Base-by-base conservation (phyloP, 1,140 invertebrate species). In the Dreissena rostriformis region DNA sequence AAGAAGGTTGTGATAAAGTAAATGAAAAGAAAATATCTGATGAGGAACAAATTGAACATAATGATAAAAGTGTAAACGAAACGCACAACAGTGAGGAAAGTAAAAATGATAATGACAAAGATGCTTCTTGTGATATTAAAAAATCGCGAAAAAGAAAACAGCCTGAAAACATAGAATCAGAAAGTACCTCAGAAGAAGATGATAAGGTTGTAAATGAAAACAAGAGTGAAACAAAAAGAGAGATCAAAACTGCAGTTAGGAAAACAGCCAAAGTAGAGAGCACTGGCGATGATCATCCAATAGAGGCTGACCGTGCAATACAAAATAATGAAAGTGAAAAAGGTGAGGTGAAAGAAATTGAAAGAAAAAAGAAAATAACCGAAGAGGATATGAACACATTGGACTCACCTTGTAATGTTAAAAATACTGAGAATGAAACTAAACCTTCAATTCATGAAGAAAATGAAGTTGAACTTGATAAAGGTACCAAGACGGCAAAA, bases 111-210 rank as follows among this genome's bases (percentile, higher is more conserved):
- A 5, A 39, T 39, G 39, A 39, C 39, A 39, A 39, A 39, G 39
- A 39, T 39, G 39, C 4, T 39, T 39, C 39, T 39, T 10, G 52
- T 57, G 49, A 28, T 74, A 19, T 29, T 0, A 79, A 79, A 29
- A 79, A 71, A 61, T 28, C 77, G 24, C 70, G 77, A 29, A 79
- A 79, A 79, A 68, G 77, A 52, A 79, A 79, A 28, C 63, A 79
- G 8, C 26, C 57, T 71, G 65, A 79, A 17, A 79, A 68, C 10
- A 29, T 52, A 22, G 65, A 67, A 22, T 11, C 14, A 55, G 24
- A 22, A 15, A 78, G 52, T 61, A 72, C 53, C 52, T 57, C 79
- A n/a, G 49, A 51, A 17, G 79, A 81, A 17, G 70, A 81, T 17
- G 79, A 81, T 51, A 24, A 51, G 24, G 53, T 68, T 14, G 15